phyloP scores from a whole-genome alignment of 2,797 vertebrate genomes.

The Peromyscus eremicus region DNA sequence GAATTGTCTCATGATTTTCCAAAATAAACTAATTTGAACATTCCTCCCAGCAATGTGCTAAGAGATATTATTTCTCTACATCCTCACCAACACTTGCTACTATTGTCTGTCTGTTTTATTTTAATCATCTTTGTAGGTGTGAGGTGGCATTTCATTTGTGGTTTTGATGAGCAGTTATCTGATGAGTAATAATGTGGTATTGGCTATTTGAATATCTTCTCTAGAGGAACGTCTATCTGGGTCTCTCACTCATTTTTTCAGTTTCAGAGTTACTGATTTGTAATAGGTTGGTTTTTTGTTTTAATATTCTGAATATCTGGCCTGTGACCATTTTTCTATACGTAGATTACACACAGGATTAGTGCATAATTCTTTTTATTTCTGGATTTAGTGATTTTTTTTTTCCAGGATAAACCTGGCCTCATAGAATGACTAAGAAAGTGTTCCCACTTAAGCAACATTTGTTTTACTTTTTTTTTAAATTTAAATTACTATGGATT shows the following conservation, averaged over 20 bases:
- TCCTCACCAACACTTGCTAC: neutral
- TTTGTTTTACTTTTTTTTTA: neutral
- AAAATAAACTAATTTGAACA: neutral
- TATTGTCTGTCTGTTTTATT: constrained; percentile 30
- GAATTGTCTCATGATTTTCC: neutral
- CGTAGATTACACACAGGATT: too few species aligned
- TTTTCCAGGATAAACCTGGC: neutral
- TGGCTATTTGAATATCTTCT: neutral
- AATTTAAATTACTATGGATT: too few species aligned
- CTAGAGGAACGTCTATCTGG: neutral
- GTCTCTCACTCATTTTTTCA: neutral
- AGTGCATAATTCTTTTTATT: neutral
- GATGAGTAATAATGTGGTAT: constrained; percentile 17
- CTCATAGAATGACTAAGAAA: neutral
- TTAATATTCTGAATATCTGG: neutral
- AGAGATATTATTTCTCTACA: neutral
- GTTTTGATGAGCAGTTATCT: constrained; percentile 52
- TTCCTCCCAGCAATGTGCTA: neutral
- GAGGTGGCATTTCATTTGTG: neutral
- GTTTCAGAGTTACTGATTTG: neutral
- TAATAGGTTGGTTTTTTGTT: neutral
- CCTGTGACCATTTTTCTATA: constrained; percentile 20
- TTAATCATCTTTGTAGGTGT: constrained; percentile 11
- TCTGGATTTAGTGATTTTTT: neutral
- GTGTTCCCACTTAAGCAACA: neutral